Conservation (phyloP, 2,797 vertebrate genomes). For the Pseudomugil tenellus region DNA sequence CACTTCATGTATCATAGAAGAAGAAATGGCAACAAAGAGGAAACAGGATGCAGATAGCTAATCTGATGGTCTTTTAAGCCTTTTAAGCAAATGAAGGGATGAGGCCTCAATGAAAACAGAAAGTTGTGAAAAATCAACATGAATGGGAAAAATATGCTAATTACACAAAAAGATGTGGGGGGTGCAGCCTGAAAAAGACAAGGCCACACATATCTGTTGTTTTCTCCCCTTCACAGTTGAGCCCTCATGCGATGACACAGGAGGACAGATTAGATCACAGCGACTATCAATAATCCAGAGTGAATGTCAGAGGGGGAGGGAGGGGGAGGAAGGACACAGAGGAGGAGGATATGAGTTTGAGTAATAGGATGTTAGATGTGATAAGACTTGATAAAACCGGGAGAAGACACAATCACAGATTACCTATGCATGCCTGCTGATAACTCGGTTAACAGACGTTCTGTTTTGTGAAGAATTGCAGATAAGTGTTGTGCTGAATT, state of each 20-base stretch:
- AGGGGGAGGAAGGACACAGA: slow-evolving; percentile 23
- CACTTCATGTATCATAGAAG: slow-evolving; percentile 29
- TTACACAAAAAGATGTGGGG: slow-evolving; percentile 20
- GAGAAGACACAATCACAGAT: slow-evolving; percentile 21
- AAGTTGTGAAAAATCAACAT: slow-evolving; percentile 7
- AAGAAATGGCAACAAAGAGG: slow-evolving; percentile 24
- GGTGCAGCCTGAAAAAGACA: slow-evolving; percentile 13
- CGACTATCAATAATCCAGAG: slow-evolving; percentile 62
- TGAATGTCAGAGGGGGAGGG: slow-evolving; percentile 43
- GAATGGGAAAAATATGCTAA: slow-evolving; percentile 38
- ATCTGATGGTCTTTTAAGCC: slow-evolving; percentile 20
- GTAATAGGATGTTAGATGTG: slow-evolving; percentile 35
- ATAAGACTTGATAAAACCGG: slow-evolving; percentile 28
- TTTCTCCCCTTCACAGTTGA: slow-evolving; percentile 41
- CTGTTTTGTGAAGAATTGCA: neutral
- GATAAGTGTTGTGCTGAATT: neutral
- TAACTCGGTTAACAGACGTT: neutral
- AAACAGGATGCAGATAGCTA: slow-evolving; percentile 33
- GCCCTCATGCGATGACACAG: slow-evolving; percentile 39
- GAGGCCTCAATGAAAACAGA: slow-evolving; percentile 14
- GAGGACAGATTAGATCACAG: slow-evolving; percentile 63
- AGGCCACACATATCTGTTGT: slow-evolving; percentile 26
- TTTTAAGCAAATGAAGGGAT: slow-evolving; percentile 35
- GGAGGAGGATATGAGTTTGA: slow-evolving; percentile 14
- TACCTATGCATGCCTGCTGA: neutral